Evolutionary conservation across 2,888 invertebrate genomes (phyloP).

Genomic region (Rotaria magnacalcarata): DNA sequence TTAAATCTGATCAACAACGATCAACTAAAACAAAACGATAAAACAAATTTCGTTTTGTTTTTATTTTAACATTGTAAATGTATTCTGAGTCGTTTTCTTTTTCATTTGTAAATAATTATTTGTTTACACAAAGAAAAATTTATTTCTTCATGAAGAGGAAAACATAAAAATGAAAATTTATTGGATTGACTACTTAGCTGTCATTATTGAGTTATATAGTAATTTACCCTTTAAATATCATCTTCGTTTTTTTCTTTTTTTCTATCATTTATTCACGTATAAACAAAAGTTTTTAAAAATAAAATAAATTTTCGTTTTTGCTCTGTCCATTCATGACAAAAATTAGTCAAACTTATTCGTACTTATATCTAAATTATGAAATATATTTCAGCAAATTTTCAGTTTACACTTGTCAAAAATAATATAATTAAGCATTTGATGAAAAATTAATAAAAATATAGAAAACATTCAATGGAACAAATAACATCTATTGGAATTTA

Average conservation of each 20-base stretch:
- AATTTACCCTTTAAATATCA: neutral
- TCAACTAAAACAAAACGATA: neutral
- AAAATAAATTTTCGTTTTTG: neutral
- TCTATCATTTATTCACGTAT: neutral
- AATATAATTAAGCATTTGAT: no score
- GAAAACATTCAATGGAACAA: no score
- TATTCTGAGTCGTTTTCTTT: neutral
- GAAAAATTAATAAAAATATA: no score
- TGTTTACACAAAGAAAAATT: neutral
- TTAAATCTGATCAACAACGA: constrained; percentile 28
- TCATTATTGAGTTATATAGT: neutral
- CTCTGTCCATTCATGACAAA: neutral
- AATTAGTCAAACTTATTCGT: no score
- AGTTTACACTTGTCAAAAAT: no score
- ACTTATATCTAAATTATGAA: no score
- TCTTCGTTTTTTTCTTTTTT: neutral
- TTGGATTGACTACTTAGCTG: neutral
- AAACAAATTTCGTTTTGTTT: neutral
- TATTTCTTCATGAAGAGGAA: neutral
- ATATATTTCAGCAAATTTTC: no score
- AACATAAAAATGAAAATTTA: neutral
- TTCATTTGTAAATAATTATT: neutral
- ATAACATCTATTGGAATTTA: no score
- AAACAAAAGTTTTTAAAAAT: neutral
- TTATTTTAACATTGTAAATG: no score